Percentiles rank a stretch among this genome's conserved stretches.
Conservation (phyloP, 2,888 invertebrate genomes). For the Bembecia ichneumoniformis region DNA sequence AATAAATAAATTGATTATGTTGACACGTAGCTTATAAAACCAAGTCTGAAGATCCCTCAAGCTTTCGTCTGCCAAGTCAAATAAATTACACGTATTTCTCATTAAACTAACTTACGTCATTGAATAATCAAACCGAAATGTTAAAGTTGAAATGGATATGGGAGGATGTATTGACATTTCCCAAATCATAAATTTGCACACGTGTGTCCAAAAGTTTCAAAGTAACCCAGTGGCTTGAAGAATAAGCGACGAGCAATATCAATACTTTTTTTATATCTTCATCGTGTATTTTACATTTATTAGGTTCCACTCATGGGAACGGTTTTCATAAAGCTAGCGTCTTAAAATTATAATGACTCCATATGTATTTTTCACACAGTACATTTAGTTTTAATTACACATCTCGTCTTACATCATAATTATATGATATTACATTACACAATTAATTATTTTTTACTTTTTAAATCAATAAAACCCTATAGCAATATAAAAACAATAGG, state of each 20-base stretch:
- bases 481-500: too few species aligned
- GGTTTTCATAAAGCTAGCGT: too few species aligned
- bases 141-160: conserved; percentile 32
- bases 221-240: conserved; percentile 16
- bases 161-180: conserved; percentile 23
- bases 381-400: too few species aligned
- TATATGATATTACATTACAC: too few species aligned
- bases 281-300: background rate
- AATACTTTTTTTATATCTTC: background rate
- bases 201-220: conserved; percentile 33
- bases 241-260: conserved; percentile 3
- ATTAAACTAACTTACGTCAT: conserved; percentile 20
- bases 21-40: too few species aligned
- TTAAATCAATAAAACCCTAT: too few species aligned
- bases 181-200: conserved; percentile 19
- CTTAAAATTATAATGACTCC: too few species aligned
- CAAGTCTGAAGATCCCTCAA: too few species aligned
- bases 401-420: too few species aligned
- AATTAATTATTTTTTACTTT: too few species aligned
- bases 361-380: too few species aligned
- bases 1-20: too few species aligned
- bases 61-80: conserved; percentile 4
- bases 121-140: conserved; percentile 35
- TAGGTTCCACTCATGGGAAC: background rate
- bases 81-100: conserved; percentile 16